These are phyloP conservation scores for Nomada ferruginata DNA, from an alignment of 2,888 invertebrate genomes.

Conservation along the genomic window DNA sequence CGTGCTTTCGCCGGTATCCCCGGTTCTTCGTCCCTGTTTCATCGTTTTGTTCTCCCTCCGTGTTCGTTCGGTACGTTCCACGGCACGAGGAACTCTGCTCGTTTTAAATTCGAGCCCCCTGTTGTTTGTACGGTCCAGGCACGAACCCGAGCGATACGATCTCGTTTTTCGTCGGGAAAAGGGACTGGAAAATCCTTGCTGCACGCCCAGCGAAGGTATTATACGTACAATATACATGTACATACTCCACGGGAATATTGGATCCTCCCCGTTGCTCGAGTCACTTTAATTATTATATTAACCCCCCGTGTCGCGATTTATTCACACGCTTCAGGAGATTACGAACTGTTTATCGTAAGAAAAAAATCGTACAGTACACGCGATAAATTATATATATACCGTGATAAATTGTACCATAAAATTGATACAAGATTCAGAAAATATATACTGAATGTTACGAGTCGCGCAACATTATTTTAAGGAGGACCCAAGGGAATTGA, in stretches of 20 bases:
- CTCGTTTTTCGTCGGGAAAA: slow-evolving; percentile 33
- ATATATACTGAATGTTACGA: too few relatives aligned
- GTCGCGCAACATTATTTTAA: too few relatives aligned
- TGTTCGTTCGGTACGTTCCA: slow-evolving; percentile 1
- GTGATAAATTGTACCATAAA: too few relatives aligned
- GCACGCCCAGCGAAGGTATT: not conserved
- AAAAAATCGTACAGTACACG: too few relatives aligned
- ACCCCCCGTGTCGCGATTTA: too few relatives aligned
- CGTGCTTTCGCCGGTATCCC: slow-evolving; percentile 5
- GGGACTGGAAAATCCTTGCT: slow-evolving; percentile 31
- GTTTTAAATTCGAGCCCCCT: slow-evolving; percentile 37
- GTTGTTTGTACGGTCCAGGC: slow-evolving; percentile 20
- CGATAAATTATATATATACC: too few relatives aligned
- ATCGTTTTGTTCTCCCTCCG: slow-evolving; percentile 20
- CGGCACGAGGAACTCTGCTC: slow-evolving; percentile 17
- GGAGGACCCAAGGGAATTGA: too few relatives aligned
- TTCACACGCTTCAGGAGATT: too few relatives aligned
- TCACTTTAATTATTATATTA: too few relatives aligned
- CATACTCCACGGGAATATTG: not conserved
- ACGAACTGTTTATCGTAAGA: too few relatives aligned
- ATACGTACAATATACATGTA: not conserved
- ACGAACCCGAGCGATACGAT: slow-evolving; percentile 43
- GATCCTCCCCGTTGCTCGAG: not conserved
- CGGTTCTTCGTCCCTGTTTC: slow-evolving; percentile 11
- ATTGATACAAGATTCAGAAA: too few relatives aligned